phyloP scores from a whole-genome alignment of 2,888 invertebrate genomes.

The Apoderus coryli region DNA sequence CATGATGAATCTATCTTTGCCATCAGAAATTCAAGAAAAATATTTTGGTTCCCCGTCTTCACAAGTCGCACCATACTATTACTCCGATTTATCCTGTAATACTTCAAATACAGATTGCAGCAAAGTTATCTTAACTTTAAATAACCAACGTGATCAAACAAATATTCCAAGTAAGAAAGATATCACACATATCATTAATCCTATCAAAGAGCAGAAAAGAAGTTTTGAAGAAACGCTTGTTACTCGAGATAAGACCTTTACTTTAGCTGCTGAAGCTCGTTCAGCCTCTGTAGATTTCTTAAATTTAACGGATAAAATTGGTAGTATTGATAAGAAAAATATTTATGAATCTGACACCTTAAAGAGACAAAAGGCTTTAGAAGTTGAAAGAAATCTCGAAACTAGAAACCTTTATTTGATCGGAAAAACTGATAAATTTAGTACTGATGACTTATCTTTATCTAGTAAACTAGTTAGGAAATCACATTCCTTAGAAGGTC shows the following conservation, averaged over 20 bases:
- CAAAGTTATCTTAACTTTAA: constrained; percentile 34
- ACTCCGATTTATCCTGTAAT: constrained; percentile 53
- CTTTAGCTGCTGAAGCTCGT: constrained; percentile 42
- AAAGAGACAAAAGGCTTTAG: constrained; percentile 41
- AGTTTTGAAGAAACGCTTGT: constrained; percentile 20
- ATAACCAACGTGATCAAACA: constrained; percentile 56
- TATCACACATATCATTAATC: constrained; percentile 59
- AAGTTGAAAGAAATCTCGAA: constrained; percentile 36
- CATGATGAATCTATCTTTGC: no score
- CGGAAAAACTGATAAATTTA: constrained; percentile 25
- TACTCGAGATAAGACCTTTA: constrained; percentile 30
- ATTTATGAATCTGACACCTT: constrained; percentile 55
- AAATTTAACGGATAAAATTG: constrained; percentile 49
- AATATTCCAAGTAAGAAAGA: constrained; percentile 47
- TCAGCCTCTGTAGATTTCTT: constrained; percentile 53
- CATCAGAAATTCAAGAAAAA: no score
- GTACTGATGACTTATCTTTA: constrained; percentile 11
- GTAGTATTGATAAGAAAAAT: constrained; percentile 51
- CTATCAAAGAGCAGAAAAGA: constrained; percentile 36
- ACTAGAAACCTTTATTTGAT: constrained; percentile 33
- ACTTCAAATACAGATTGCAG: constrained; percentile 22
- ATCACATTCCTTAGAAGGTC: constrained; percentile 43
- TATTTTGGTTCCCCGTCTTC: no score
- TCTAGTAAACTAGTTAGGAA: constrained; percentile 30
- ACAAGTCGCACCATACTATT: constrained; percentile 61